Conservation (phyloP, 1,140 invertebrate species). For the Ceratina japonica region DNA sequence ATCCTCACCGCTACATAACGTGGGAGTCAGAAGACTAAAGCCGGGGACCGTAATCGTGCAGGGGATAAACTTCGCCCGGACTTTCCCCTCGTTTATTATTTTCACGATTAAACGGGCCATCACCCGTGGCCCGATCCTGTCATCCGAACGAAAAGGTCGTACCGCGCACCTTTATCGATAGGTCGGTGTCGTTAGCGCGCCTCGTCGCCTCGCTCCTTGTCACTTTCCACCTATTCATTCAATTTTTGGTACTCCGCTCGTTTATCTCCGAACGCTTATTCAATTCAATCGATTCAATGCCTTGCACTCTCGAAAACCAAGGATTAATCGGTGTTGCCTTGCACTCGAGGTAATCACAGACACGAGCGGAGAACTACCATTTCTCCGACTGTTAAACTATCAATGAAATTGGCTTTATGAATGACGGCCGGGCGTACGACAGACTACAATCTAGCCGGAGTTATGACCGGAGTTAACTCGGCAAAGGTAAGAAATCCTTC, state of each 20-base stretch:
- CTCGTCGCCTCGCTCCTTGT: background rate
- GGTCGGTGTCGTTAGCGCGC: slow-evolving; percentile 33
- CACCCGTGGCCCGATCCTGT: slow-evolving; percentile 3
- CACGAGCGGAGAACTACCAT: background rate
- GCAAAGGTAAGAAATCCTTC: background rate
- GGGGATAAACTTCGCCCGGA: slow-evolving; percentile 51
- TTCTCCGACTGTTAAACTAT: background rate
- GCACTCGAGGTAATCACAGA: too few species aligned
- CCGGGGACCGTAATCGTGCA: slow-evolving; percentile 42
- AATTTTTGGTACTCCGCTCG: background rate
- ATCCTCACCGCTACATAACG: slow-evolving; percentile 53
- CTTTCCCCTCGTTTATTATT: slow-evolving; percentile 72
- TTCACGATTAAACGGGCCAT: slow-evolving; percentile 63
- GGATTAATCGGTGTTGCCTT: too few species aligned
- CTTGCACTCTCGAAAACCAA: too few species aligned
- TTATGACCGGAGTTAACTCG: background rate
- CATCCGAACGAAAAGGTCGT: slow-evolving; percentile 39
- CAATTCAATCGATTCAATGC: too few species aligned
- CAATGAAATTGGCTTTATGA: slow-evolving; percentile 1
- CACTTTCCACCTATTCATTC: background rate
- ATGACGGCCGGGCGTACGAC: background rate
- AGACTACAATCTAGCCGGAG: background rate
- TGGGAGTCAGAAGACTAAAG: slow-evolving; percentile 58
- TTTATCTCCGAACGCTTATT: too few species aligned
- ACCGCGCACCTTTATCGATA: slow-evolving; percentile 17